Percentiles rank a stretch among this genome's conserved stretches.
Conservation (phyloP, 2,888 invertebrate genomes). For the Creontiades dilutus region DNA sequence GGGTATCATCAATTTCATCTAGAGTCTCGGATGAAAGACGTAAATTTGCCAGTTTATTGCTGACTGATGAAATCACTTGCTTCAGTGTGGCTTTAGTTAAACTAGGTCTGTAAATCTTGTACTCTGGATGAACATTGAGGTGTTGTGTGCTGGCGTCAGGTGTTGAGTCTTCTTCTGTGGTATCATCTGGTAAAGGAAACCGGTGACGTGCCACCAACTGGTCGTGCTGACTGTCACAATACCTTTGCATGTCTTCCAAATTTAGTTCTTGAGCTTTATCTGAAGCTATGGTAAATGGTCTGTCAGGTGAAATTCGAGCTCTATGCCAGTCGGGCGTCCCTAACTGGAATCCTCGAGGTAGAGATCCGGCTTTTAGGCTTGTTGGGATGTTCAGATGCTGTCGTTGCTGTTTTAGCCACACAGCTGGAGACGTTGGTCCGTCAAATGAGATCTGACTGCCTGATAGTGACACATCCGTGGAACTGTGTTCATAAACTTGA, state of each 20-base stretch:
- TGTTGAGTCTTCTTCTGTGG: constrained; percentile 78
- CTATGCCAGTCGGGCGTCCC: constrained; percentile 78
- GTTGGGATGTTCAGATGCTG: constrained; percentile 83
- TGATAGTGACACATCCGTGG: constrained; percentile 73
- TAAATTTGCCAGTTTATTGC: constrained; percentile 78
- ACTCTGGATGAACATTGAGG: constrained; percentile 85
- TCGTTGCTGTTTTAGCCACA: constrained; percentile 86
- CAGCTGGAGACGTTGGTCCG: constrained; percentile 84
- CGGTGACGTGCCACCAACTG: constrained; percentile 74
- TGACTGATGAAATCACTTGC: constrained; percentile 77
- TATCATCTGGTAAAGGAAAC: constrained; percentile 76
- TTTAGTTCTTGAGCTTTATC: constrained; percentile 84
- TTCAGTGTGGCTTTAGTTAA: constrained; percentile 76
- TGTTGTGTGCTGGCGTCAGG: constrained; percentile 78
- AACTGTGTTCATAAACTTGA: constrained; percentile 76
- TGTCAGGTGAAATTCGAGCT: constrained; percentile 81
- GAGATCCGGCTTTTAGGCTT: constrained; percentile 85
- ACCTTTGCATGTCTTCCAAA: constrained; percentile 84
- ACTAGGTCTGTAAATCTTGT: constrained; percentile 79
- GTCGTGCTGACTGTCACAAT: constrained; percentile 76
- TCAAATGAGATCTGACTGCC: constrained; percentile 76
- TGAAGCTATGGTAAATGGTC: constrained; percentile 86
- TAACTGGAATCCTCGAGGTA: constrained; percentile 88
- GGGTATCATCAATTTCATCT: constrained; percentile 77
- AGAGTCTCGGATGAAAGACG: constrained; percentile 79